Base-by-base conservation (phyloP, 1,140 invertebrate genomes). In the Drosophila chauvacae region DNA sequence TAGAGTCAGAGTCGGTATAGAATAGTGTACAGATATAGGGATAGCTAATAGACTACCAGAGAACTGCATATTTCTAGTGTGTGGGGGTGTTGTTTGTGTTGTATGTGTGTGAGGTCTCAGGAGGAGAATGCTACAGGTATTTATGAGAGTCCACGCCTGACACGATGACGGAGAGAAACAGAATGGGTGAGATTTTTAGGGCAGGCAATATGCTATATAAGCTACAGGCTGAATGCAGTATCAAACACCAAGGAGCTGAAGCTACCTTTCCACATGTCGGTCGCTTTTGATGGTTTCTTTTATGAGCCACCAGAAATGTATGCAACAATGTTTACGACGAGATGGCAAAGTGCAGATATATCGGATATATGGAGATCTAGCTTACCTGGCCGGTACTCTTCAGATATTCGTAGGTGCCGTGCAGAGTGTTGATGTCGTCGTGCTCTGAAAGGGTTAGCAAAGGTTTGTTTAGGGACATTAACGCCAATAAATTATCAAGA, bases 351-450 rank as follows among this genome's bases (percentile, higher is more conserved):
- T 69, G 74, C 50, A 28, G 23, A 39, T 30, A 74, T 70, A 55
- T 59, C 42, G 60, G 14, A 51, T 76, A 35, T 37, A 69, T 74
- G 47, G 13, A 30, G 57, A 18, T 51, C 30, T 11, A 26, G 70
- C 90, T 91, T 80, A 92, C 91, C 85, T 92, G 91, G 48, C 91
- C 91, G n/a, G 91, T 92, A 72, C 91, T 92, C 47, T 92, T 92
- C 41, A 92, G 65, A 58, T 92, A 92, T 80, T 92, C 68, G 75
- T 87, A 92, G 44, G 91, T 92, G 58, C 91, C 91, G 44, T 92
- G 91, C 33, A 92, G 73, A 7, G 91, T 90, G 33, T 92, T 92
- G 20, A 92, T 90, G 55, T 92, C 91, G 56, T 91, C 83, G 60
- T 75, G 84, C 55, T 91, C 91, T 92, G 78, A 57, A 92, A 92